Base-by-base conservation (phyloP, 1,140 invertebrate species). In the Bombus ignitus region DNA sequence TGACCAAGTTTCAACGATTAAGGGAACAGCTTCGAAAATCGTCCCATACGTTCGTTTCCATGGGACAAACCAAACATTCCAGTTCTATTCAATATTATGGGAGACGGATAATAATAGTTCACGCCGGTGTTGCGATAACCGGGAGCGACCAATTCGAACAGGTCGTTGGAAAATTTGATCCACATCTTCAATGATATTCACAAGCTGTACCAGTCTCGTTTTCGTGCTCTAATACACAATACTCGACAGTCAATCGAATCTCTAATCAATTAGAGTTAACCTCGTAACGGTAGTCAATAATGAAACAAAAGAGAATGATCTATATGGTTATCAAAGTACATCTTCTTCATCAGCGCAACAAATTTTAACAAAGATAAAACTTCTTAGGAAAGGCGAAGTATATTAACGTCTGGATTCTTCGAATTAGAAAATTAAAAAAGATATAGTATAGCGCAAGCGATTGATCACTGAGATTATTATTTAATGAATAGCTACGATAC, bases 201-300 rank as follows among this genome's bases (percentile, higher is more conserved):
- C 71, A 70, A 53, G 77, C 65, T 83, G 80, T 66, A 79, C 28
- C 87, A 72, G 39, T 81, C 59, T 87, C 84, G 84, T 92, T 82
- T 81, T 81, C 86, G 62, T 87, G 70, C 59, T 88, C 59, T 85
- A n/a, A 88, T 53, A 74, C 85, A 88, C 88, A 88, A 93, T 92
- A 93, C 92, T 93, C 90, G 88, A 87, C 93, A 94, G 93, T 94
- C 93, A 94, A 94, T 94, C 91, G 91, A 94, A 92, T 93, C 92
- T 92, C 89, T 92, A 90, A 89, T 92, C 86, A 91, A 88, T 87
- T 85, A 89, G 81, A 78, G 83, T 92, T 90, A 92, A 91, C 76
- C 88, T 92, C 87, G 85, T 94, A 92, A 93, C 87, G 88, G 83
- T 94, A 94, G 92, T 94, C 93, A 94, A 94, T 94, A 94, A 92